These are phyloP conservation scores for Drosophila peninsularis DNA, from an alignment of 2,888 invertebrate genomes.

Conservation along the genomic window DNA sequence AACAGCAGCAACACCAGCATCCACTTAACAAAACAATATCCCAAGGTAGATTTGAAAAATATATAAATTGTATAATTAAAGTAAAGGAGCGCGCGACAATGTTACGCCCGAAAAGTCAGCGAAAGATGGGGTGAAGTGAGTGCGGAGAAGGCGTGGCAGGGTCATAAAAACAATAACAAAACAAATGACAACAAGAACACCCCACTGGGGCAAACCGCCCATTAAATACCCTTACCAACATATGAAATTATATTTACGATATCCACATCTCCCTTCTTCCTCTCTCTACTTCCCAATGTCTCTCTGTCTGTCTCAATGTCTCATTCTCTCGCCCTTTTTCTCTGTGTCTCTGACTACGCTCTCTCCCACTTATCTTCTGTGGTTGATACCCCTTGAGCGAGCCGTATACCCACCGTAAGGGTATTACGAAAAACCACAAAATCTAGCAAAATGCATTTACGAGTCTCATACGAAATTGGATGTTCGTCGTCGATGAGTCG, in stretches of 20 bases:
- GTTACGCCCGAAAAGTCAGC: conserved; percentile 18
- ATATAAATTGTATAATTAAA: conserved; percentile 71
- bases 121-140: conserved; percentile 1
- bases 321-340: no score
- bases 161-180: conserved; percentile 51
- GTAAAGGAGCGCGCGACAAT: conserved; percentile 46
- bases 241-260: background rate
- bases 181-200: conserved; percentile 16
- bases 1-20: conserved; percentile 29
- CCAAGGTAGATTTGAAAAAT: conserved; percentile 41
- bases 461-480: conserved; percentile 41
- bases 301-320: no score
- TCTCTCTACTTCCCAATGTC: background rate
- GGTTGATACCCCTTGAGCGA: background rate
- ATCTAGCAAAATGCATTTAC: conserved; percentile 43
- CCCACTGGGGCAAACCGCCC: background rate
- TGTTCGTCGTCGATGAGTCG: conserved; percentile 51
- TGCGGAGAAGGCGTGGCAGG: conserved; percentile 48
- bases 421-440: conserved; percentile 7
- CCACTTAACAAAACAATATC: conserved; percentile 42
- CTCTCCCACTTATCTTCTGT: background rate
- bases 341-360: background rate
- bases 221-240: background rate
- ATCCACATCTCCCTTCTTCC: background rate
- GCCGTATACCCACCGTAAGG: background rate